Percentiles rank a stretch among this genome's conserved stretches.
Conservation (phyloP, 2,888 invertebrate species). For the Drosophila cyrtoloma region DNA sequence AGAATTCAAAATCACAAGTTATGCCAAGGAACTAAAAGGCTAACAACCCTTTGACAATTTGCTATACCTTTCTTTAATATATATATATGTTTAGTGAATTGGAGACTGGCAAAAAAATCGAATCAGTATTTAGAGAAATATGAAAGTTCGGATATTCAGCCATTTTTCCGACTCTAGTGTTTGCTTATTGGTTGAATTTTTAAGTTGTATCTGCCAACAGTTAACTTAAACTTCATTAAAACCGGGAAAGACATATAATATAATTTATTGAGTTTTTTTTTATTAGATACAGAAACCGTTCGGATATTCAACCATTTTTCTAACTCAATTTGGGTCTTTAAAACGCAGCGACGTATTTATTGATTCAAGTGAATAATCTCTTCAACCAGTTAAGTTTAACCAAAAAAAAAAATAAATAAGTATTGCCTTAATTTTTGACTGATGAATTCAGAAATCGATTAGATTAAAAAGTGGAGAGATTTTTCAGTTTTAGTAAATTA, state of each 20-base stretch:
- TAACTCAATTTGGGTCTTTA: neutral
- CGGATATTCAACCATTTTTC: neutral
- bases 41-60: slow-evolving; percentile 7
- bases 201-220: neutral
- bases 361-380: neutral
- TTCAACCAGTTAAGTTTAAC: neutral
- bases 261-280: neutral
- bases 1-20: neutral
- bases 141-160: neutral
- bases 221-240: neutral
- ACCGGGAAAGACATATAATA: neutral
- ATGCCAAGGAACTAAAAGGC: neutral
- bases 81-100: neutral
- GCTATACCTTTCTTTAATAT: neutral
- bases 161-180: neutral
- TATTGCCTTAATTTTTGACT: neutral
- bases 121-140: neutral
- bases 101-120: neutral
- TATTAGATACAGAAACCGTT: neutral
- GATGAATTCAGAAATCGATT: neutral
- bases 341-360: neutral
- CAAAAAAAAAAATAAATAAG: neutral
- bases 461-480: neutral
- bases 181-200: neutral
- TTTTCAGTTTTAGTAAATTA: neutral